These are phyloP conservation scores for Dolichoris vasculosae DNA, from an alignment of 1,140 invertebrate genomes.

Conservation along the genomic window DNA sequence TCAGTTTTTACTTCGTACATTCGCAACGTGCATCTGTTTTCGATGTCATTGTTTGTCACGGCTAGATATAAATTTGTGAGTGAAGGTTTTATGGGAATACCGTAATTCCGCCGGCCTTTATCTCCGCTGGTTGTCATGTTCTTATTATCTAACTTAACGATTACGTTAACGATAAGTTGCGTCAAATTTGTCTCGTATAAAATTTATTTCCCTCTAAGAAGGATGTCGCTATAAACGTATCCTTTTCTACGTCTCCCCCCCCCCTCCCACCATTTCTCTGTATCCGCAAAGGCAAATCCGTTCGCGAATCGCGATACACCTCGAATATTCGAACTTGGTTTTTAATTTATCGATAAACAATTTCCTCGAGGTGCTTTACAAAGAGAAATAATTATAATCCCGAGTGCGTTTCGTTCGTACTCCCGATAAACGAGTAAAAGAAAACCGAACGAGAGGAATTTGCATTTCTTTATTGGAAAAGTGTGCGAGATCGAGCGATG, in stretches of 20 bases:
- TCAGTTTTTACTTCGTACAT: background rate
- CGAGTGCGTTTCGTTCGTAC: background rate
- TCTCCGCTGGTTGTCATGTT: background rate
- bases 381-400: background rate
- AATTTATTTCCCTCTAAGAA: background rate
- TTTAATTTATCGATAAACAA: too few relatives aligned
- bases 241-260: too few relatives aligned
- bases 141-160: conserved; percentile 13
- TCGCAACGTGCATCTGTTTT: conserved; percentile 8
- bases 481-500: background rate
- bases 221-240: background rate
- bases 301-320: background rate
- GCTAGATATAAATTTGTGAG: conserved; percentile 12
- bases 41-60: conserved; percentile 22
- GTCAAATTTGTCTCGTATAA: conserved; percentile 8
- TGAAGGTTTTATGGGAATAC: background rate
- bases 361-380: too few relatives aligned
- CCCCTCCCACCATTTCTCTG: background rate
- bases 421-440: background rate
- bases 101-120: background rate
- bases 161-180: conserved; percentile 10
- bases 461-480: conserved; percentile 15
- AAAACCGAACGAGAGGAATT: background rate
- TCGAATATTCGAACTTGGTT: background rate
- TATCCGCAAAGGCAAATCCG: background rate